phyloP scores from a whole-genome alignment of 1,140 invertebrate species.

The Stegodyphus mimosarum region DNA sequence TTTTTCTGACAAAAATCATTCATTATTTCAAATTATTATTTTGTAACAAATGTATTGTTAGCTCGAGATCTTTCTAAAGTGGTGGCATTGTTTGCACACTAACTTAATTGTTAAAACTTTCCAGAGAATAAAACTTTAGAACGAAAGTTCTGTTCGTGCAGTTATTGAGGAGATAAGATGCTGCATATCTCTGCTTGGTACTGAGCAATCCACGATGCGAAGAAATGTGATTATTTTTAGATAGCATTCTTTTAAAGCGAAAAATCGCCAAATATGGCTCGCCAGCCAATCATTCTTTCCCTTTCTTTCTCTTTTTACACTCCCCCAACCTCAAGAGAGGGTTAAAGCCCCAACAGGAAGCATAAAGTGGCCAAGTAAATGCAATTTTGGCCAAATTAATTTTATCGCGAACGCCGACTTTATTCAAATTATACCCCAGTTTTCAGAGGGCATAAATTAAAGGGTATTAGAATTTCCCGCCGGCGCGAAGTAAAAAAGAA shows the following conservation, averaged over 20 bases:
- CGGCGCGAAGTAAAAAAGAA: neutral
- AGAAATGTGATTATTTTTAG: no score
- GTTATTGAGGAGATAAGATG: no score
- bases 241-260: neutral
- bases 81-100: no score
- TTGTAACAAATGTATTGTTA: no score
- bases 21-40: no score
- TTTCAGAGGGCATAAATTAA: slow-evolving; percentile 57
- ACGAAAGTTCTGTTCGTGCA: no score
- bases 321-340: slow-evolving; percentile 50
- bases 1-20: no score
- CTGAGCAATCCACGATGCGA: no score
- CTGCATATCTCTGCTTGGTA: no score
- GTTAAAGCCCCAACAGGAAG: slow-evolving; percentile 55
- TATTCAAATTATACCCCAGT: slow-evolving; percentile 60
- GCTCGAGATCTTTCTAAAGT: no score
- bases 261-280: slow-evolving; percentile 29
- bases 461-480: slow-evolving; percentile 44
- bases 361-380: slow-evolving; percentile 59
- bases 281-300: slow-evolving; percentile 19
- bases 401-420: slow-evolving; percentile 58
- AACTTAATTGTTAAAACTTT: no score
- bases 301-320: slow-evolving; percentile 4
- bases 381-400: slow-evolving; percentile 61
- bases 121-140: no score